A percentile compares a stretch with the other conserved stretches of the same genome.
phyloP scores from a whole-genome alignment of 2,113 vertebrate species.

The Muntiacus reevesi region DNA sequence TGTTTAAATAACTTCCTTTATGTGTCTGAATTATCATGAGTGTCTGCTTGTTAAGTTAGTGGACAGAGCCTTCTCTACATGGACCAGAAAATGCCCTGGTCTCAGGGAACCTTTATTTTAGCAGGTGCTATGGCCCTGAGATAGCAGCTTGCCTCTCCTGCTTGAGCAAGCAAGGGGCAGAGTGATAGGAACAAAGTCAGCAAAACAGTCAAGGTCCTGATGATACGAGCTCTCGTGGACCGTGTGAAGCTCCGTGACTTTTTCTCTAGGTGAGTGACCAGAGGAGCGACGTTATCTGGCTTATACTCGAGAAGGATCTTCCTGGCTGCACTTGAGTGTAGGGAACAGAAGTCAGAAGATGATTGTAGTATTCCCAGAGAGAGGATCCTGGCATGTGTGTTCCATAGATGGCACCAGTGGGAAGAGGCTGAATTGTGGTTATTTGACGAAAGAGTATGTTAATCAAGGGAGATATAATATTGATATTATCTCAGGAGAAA shows the following conservation, averaged over 20 bases:
- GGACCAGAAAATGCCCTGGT: background rate
- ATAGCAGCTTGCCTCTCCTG: background rate
- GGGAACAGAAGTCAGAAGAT: background rate
- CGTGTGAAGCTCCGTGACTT: background rate
- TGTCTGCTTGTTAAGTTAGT: background rate
- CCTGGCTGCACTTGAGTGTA: background rate
- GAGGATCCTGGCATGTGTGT: background rate
- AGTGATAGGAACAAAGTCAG: background rate
- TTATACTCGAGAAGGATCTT: background rate
- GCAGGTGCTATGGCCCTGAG: background rate
- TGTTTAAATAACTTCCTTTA: background rate
- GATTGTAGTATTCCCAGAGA: background rate
- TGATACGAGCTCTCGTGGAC: background rate
- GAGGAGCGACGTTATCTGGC: background rate
- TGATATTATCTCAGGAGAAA: background rate
- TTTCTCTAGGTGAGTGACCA: background rate
- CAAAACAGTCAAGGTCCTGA: accelerated
- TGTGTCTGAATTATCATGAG: background rate
- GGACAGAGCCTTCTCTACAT: background rate
- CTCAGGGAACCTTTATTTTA: background rate
- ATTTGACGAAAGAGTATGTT: background rate
- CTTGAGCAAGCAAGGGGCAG: background rate
- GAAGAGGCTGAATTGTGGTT: background rate
- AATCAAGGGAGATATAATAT: background rate
- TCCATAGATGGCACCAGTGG: background rate